phyloP scores from a whole-genome alignment of 2,797 vertebrate species.

The Lutjanus argentimaculatus region DNA sequence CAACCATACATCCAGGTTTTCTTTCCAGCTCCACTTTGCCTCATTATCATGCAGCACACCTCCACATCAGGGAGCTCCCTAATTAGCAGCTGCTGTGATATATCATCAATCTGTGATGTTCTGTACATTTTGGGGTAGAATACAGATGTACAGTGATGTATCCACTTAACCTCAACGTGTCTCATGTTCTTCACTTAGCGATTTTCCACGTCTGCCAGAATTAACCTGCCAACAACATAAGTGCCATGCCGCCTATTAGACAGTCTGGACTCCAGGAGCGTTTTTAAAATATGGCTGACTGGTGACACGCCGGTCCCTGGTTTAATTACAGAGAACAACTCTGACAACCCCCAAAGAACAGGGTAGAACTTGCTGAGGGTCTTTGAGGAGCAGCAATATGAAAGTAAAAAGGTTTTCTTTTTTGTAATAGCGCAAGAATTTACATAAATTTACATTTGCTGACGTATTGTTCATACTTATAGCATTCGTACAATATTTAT shows the following conservation, averaged over 20 bases:
- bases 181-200: constrained; percentile 2
- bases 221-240: constrained; percentile 16
- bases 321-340: constrained; percentile 39
- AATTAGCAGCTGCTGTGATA: constrained; percentile 41
- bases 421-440: too few species aligned
- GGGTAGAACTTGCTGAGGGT: background rate
- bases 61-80: constrained; percentile 9
- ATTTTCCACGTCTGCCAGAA: constrained; percentile 13
- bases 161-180: constrained; percentile 27
- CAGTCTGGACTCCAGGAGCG: background rate
- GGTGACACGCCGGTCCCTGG: background rate
- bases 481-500: too few species aligned
- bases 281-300: constrained; percentile 17
- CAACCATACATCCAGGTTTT: background rate
- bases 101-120: constrained; percentile 19
- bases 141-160: constrained; percentile 22
- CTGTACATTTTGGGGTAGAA: constrained; percentile 2
- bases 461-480: too few species aligned
- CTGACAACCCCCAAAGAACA: background rate
- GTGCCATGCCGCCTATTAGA: constrained; percentile 20
- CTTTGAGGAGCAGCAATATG: background rate
- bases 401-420: background rate
- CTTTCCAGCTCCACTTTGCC: background rate
- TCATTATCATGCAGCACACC: constrained; percentile 25
- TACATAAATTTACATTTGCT: too few species aligned